Evolutionary conservation across 37 sponge, comb jelly and placozoan genomes (phyloP).

Genomic region (Spongilla lacustris): DNA sequence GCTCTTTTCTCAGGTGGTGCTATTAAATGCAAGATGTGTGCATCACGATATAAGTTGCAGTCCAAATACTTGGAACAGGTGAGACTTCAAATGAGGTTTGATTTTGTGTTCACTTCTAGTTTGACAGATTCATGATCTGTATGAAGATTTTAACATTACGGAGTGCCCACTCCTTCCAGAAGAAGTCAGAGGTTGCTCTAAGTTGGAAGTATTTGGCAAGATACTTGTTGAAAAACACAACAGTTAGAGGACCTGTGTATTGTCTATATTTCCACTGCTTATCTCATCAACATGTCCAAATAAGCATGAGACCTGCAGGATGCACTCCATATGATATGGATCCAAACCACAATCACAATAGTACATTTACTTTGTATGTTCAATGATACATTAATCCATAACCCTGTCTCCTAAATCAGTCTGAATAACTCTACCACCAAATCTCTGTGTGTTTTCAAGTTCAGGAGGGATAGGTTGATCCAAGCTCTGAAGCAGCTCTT

Average conservation of each 20-base stretch:
- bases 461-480: conserved; percentile 40
- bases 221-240: conserved; percentile 23
- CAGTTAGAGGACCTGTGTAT: background rate
- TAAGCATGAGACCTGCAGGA: no score
- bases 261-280: background rate
- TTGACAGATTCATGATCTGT: conserved; percentile 87
- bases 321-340: no score
- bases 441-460: conserved; percentile 32
- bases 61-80: conserved; percentile 95
- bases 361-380: background rate
- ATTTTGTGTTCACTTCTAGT: background rate
- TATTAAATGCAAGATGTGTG: conserved; percentile 82
- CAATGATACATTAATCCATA: background rate
- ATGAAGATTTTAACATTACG: conserved; percentile 96
- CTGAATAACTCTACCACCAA: conserved; percentile 23
- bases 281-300: no score
- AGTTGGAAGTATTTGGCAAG: conserved; percentile 75
- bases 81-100: background rate
- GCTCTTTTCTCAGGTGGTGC: conserved; percentile 16
- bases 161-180: conserved; percentile 90
- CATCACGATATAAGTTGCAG: conserved; percentile 84
- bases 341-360: background rate
- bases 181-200: conserved; percentile 90
- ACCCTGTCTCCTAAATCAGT: conserved; percentile 58
- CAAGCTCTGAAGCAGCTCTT: conserved; percentile 16